Evolutionary conservation across 2,797 vertebrate genomes (phyloP), one percentile per base, ranked within the genome.

Genomic region (Diplodus sargus): DNA sequence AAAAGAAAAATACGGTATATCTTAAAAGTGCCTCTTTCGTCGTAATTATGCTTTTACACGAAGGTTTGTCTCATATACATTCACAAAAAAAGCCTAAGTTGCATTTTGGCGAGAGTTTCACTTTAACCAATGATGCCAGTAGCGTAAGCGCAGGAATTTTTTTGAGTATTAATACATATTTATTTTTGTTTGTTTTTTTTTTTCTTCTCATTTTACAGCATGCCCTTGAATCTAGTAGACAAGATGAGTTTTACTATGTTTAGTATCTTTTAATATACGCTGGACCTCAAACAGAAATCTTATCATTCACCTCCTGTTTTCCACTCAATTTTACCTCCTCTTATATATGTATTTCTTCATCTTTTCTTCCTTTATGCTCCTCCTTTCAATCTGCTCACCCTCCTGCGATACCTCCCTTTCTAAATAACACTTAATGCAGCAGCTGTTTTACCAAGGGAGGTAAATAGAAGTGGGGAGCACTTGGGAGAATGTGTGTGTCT

Each of bases 391-490:
- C 23, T 10, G 6, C 47, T 71, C 13, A 16, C 2, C 4, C 5
- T 43, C 43, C 45, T 51, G 14, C 18, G 82, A 42, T 72, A 0
- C 49, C 20, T 75, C 47, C 57, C 10, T 71, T 39, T 22, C 53
- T 56, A 47, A 28, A 61, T 69, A 51, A 59, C 66, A 81, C 56
- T 73, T 79, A 60, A 47, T 76, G 77, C 69, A 83, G 52, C 75
- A 49, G 64, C 64, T 89, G 72, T 58, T 85, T 77, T 63, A 62
- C 61, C 52, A 22, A 53, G 6, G 39, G 34, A 62, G 62, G 42
- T 63, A 69, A 81, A 76, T 63, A 65, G 64, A 79, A 51, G 43
- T 67, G 23, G 59, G 23, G 25, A 69, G 48, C 34, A 61, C 30
- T 34, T 48, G 64, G 39, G 53, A 58, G 49, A 76, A 39, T 39